phyloP scores from a whole-genome alignment of 2,888 invertebrate species.

The Megamerina dolium region DNA sequence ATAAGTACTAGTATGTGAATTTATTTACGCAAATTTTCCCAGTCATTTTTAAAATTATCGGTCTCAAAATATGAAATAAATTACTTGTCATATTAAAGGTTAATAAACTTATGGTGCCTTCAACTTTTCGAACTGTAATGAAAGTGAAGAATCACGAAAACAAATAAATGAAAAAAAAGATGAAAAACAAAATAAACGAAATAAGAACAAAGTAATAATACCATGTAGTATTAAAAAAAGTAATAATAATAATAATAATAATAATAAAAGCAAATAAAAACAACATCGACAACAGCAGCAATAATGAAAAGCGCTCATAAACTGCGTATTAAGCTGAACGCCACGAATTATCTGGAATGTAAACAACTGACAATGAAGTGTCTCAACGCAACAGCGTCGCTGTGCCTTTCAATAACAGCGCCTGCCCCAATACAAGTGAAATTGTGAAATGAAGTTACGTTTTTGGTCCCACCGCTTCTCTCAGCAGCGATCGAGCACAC shows the following conservation, averaged over 20 bases:
- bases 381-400: not conserved
- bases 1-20: too few species aligned
- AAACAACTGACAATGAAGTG: slow-evolving; percentile 15
- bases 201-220: too few species aligned
- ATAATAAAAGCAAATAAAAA: slow-evolving; percentile 5
- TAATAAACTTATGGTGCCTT: slow-evolving; percentile 20
- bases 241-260: not conserved
- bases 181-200: not conserved
- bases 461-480: not conserved
- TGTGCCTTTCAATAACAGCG: not conserved
- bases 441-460: slow-evolving; percentile 18
- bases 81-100: too few species aligned
- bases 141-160: slow-evolving; percentile 11
- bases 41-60: too few species aligned
- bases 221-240: not conserved
- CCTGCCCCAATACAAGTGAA: slow-evolving; percentile 21
- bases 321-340: slow-evolving; percentile 8
- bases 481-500: not conserved
- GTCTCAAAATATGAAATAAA: too few species aligned
- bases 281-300: not conserved
- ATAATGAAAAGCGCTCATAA: slow-evolving; percentile 1
- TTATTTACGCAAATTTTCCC: too few species aligned
- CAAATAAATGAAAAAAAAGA: not conserved
- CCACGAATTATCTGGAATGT: slow-evolving; percentile 19
- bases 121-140: slow-evolving; percentile 21